Percentiles rank a stretch among this genome's conserved stretches.
Conservation (phyloP, 2,113 vertebrate genomes). For the Erpornis zantholeuca region DNA sequence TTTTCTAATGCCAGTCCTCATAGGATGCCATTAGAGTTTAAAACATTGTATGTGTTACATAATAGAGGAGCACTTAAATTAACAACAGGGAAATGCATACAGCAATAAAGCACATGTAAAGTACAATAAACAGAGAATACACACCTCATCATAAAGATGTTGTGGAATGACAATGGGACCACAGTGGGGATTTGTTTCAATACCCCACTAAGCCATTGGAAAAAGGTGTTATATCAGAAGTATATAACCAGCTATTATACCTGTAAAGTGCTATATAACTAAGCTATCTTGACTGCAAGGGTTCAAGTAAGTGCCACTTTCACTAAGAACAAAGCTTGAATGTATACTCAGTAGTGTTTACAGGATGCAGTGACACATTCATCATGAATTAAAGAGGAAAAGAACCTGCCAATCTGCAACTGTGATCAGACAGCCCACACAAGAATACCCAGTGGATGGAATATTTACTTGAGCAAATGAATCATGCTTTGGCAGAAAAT, state of each 20-base stretch:
- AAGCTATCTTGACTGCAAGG: constrained; percentile 66
- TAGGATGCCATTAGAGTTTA: constrained; percentile 89
- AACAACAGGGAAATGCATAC: constrained; percentile 81
- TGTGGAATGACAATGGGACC: constrained; percentile 54
- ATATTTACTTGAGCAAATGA: constrained; percentile 6
- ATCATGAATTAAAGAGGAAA: constrained; percentile 40
- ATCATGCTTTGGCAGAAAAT: neutral
- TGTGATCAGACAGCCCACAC: neutral
- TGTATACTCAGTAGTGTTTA: constrained; percentile 80
- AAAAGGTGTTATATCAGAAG: constrained; percentile 31
- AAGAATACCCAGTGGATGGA: constrained; percentile 4
- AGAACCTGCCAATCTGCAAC: constrained; percentile 8
- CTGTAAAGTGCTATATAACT: constrained; percentile 74
- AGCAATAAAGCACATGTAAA: constrained; percentile 71
- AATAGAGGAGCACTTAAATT: constrained; percentile 86
- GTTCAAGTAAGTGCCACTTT: constrained; percentile 80
- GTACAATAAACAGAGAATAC: constrained; percentile 8
- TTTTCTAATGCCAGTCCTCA: constrained; percentile 87
- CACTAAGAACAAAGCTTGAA: constrained; percentile 75
- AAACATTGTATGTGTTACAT: constrained; percentile 82
- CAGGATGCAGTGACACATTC: constrained; percentile 70
- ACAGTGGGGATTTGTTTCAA: constrained; percentile 32
- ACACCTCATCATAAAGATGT: constrained; percentile 53
- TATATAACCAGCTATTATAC: constrained; percentile 69
- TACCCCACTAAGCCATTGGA: constrained; percentile 13